Evolutionary conservation across 2,888 invertebrate genomes (phyloP), one percentile per base, ranked within the genome.

Genomic region (Agrotis exclamationis): DNA sequence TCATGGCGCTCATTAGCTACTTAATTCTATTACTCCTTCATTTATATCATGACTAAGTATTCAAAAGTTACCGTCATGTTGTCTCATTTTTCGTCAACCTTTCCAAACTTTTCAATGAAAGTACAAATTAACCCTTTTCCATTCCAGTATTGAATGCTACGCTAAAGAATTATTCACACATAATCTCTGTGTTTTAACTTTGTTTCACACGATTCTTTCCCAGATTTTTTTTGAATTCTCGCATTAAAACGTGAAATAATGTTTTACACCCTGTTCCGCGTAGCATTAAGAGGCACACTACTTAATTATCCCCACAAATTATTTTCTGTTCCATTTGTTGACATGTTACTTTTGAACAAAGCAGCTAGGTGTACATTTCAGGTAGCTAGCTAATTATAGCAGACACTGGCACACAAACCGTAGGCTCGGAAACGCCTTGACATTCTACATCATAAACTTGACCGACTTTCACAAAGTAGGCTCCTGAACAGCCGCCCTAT

Each of bases 361-460:
- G 39, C 39, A 11, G 9, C 22, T 33, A 22, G n/a, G 22, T 14
- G n/a, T 39, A 70, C 22, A 45, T 33, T 24, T 47, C 6, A 50
- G 44, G 4, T 9, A 57, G 5, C 22, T 28, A 11, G 9, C 14
- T 53, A 51, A 28, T 20, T 45, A 18, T 24, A 39, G n/a, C 2
- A 28, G 39, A 13, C 4, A 5, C 28, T 20, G 2, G 20, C 14
- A 22, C n/a, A 66, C 80, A 24, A 39, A 22, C 18, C 14, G 11
- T 1, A 20, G 24, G 44, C 20, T 62, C 63, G 65, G 65, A 56
- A 56, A 20, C 65, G 39, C 63, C 79, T 50, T 77, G 66, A 67
- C 82, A 82, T 77, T 82, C 79, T 60, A 53, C 63, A 47, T 57
- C 53, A 28, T 63, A 70, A 81, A 81, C 78, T 79, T 81, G 78